Conservation (phyloP, 2,113 vertebrate species). For the Callopanchax toddi region DNA sequence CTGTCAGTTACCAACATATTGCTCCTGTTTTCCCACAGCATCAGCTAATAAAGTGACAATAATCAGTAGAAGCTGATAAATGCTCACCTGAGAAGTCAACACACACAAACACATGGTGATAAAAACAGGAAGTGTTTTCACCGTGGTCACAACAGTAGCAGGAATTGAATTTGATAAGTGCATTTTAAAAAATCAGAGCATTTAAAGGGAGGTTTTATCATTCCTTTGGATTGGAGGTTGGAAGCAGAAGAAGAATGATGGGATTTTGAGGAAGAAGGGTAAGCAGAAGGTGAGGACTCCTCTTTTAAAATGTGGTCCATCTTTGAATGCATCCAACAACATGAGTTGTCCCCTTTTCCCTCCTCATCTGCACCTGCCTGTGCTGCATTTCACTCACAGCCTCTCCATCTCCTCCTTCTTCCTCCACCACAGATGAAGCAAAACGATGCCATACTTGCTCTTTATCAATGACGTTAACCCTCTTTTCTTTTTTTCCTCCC, state of each 20-base stretch:
- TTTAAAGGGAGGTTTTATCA: no score
- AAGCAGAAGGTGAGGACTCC: constrained; percentile 65
- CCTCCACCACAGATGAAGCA: constrained; percentile 53
- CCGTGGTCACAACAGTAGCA: constrained; percentile 10
- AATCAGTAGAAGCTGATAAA: constrained; percentile 27
- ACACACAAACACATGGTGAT: constrained; percentile 19
- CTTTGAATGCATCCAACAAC: constrained; percentile 41
- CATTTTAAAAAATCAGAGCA: no score
- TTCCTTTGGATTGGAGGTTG: constrained; percentile 25
- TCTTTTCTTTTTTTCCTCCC: constrained; percentile 32
- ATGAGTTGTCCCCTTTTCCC: constrained; percentile 11
- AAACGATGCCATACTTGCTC: constrained; percentile 50
- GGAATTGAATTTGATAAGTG: constrained; percentile 31
- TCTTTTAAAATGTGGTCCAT: constrained; percentile 58
- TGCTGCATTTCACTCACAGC: constrained; percentile 62
- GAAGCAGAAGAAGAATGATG: constrained; percentile 20
- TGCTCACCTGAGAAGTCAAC: constrained; percentile 46
- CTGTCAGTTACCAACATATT: constrained; percentile 14
- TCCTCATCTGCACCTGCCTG: constrained; percentile 66
- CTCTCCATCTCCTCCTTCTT: constrained; percentile 42
- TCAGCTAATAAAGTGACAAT: constrained; percentile 19
- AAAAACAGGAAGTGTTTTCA: constrained; percentile 36
- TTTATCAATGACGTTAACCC: constrained; percentile 76
- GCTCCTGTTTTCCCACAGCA: constrained; percentile 9
- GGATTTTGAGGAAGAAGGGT: constrained; percentile 49